A percentile compares a stretch with the other conserved stretches of the same genome.
phyloP scores from a whole-genome alignment of 1,140 invertebrate genomes.

The Geopemphigus sp. region DNA sequence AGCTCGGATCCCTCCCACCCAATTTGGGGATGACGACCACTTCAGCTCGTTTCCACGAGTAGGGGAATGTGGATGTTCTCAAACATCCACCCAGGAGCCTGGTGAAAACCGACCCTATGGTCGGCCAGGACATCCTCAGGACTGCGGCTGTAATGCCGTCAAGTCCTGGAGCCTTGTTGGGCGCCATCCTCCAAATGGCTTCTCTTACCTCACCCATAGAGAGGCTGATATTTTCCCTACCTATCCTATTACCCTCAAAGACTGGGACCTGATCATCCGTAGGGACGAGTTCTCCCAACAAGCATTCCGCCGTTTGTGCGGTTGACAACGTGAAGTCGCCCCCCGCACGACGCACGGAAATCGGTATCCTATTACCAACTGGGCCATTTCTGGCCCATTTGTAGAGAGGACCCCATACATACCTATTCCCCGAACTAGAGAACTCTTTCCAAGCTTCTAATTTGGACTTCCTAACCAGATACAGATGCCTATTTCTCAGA shows the following conservation, averaged over 20 bases:
- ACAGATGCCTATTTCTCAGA: neutral
- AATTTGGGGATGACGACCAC: neutral
- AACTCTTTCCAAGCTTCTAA: neutral
- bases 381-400: neutral
- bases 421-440: neutral
- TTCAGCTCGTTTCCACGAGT: neutral
- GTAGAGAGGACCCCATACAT: neutral
- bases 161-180: conserved; percentile 14
- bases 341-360: neutral
- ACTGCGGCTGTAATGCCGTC: neutral
- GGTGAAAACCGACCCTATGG: neutral
- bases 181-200: conserved; percentile 1
- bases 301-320: neutral
- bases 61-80: neutral
- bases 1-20: neutral
- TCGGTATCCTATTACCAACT: neutral
- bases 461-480: neutral
- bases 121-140: neutral
- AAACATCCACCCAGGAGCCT: neutral
- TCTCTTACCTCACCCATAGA: neutral
- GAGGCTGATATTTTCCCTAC: no score
- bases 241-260: no score
- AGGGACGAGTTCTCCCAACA: no score
- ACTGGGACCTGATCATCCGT: no score
- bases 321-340: neutral